phyloP scores from a whole-genome alignment of 2,888 invertebrate genomes.

The Dinocampus coccinellae region DNA sequence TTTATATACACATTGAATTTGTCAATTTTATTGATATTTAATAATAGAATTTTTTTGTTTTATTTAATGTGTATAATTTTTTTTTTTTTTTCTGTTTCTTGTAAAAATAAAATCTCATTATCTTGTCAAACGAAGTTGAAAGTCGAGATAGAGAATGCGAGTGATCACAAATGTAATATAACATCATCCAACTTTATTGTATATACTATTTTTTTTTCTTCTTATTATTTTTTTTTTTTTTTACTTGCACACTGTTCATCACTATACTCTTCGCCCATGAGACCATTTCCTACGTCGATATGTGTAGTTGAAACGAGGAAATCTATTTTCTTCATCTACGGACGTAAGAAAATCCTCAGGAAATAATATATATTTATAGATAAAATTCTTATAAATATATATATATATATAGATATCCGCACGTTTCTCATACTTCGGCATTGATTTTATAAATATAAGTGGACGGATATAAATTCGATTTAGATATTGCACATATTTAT shows the following conservation, averaged over 20 bases:
- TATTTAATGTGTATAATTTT: not conserved
- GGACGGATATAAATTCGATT: conserved; percentile 32
- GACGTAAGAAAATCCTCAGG: conserved; percentile 20
- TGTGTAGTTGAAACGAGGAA: conserved; percentile 30
- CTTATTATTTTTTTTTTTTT: not conserved
- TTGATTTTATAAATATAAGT: conserved; percentile 31
- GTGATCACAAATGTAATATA: conserved; percentile 22
- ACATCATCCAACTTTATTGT: not conserved
- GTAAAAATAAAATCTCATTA: conserved; percentile 27
- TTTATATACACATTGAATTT: too few species aligned
- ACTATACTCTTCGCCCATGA: conserved; percentile 15
- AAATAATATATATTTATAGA: conserved; percentile 26
- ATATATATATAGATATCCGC: conserved; percentile 8
- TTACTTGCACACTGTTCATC: not conserved
- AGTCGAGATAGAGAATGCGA: conserved; percentile 12
- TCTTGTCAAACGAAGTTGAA: conserved; percentile 16
- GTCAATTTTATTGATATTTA: too few species aligned
- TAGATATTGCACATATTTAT: not conserved
- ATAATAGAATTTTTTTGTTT: not conserved
- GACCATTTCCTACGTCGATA: conserved; percentile 30
- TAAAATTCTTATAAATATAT: not conserved
- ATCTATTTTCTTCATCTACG: conserved; percentile 34
- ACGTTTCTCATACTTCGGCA: conserved; percentile 4
- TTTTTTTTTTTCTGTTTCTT: conserved; percentile 11
- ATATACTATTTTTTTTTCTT: not conserved